These are phyloP conservation scores for Tragelaphus buxtoni DNA, from an alignment of 2,113 vertebrate species.

Conservation along the genomic window DNA sequence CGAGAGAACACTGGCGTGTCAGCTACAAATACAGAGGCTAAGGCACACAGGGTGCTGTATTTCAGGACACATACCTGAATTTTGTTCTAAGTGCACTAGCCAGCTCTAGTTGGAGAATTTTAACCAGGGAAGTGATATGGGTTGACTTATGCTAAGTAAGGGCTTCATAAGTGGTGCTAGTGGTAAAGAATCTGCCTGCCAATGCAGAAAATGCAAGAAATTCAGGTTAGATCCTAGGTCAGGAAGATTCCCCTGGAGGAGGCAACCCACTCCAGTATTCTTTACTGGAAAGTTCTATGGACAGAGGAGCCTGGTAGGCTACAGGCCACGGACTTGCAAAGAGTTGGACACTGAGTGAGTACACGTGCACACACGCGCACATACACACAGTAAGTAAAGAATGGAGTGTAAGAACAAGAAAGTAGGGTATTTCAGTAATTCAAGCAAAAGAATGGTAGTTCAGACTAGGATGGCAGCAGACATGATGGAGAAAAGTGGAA, in stretches of 20 bases:
- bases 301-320: not conserved
- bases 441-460: not conserved
- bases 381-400: not conserved
- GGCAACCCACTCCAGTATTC: not conserved
- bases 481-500: not conserved
- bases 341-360: not conserved
- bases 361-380: rapidly evolving
- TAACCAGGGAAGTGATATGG: not conserved
- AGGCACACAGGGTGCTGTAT: not conserved
- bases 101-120: not conserved
- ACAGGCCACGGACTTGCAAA: not conserved
- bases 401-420: not conserved
- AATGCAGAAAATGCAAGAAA: not conserved
- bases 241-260: not conserved
- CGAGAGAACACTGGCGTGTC: rapidly evolving
- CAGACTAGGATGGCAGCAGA: not conserved
- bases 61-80: not conserved
- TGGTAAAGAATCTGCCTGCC: not conserved
- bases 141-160: not conserved
- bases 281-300: not conserved
- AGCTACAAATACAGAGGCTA: not conserved
- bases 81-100: not conserved
- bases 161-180: not conserved
- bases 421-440: not conserved
- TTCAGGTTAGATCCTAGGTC: not conserved